Evolutionary conservation across 2,888 invertebrate species (phyloP), one percentile per base, ranked within the genome.

Genomic region (Aspidapion aeneum): DNA sequence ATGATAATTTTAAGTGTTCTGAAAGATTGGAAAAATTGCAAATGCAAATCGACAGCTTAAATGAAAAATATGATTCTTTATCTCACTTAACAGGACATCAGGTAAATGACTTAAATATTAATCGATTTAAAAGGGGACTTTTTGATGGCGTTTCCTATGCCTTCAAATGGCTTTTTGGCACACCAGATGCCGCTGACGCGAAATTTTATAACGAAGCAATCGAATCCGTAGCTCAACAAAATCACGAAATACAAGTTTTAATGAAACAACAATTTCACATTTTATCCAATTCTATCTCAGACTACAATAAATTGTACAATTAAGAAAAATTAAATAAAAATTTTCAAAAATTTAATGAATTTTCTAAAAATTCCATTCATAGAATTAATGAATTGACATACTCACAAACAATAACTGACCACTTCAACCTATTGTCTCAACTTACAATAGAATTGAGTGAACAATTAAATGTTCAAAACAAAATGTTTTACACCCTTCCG

Each of bases 201-300:
- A 49, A 63, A 57, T 64, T 35, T 54, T 65, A 65, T 57, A 55
- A 60, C 12, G 63, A 65, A 51, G 52, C 67, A 1, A 65, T 67
- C 9, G 18, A 63, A 51, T 20, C 50, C 7, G 18, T 67, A 2
- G 21, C 58, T 69, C 7, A 5, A 52, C 52, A 52, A 19, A 52
- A 52, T 19, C 52, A 52, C n/a, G 19, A 52, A 18, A 52, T 52
- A 19, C 52, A 52, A 52, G 19, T 52, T 52, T 19, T 52, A 16
- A 64, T 72, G 63, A 67, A 71, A 66, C 67, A 69, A 65, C 70
- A 71, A 63, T 59, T 71, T 19, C 62, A 55, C n/a, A 66, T 71
- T 18, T 63, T 71, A 18, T 69, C 70, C 1, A 65, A 67, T 3
- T 64, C 69, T 2, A 70, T 72, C 18, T 16, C 49, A 9, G 66